Conservation (phyloP, 2,113 vertebrate genomes). For the Tilapia sparmanii region DNA sequence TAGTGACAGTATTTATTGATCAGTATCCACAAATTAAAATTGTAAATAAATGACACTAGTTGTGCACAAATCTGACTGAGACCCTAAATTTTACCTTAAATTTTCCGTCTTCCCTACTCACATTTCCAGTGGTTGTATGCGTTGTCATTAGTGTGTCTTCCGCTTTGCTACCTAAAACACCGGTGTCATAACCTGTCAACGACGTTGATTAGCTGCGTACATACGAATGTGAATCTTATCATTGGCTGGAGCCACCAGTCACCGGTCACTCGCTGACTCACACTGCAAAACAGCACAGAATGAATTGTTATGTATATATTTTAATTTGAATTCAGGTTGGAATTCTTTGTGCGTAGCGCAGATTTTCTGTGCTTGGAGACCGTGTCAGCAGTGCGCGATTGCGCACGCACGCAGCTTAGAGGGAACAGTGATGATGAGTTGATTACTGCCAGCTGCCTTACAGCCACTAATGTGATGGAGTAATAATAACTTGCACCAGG, state of each 20-base stretch:
- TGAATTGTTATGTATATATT: background rate
- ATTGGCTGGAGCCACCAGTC: background rate
- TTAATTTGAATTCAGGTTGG: background rate
- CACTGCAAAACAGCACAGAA: background rate
- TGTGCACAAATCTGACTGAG: background rate
- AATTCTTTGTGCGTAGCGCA: background rate
- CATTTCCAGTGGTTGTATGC: background rate
- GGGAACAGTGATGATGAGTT: background rate
- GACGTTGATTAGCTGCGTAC: background rate
- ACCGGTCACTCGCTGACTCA: background rate
- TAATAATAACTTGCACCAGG: background rate
- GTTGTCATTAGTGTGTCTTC: background rate
- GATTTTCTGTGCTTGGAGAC: background rate
- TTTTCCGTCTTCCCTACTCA: background rate
- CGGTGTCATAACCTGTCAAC: no score
- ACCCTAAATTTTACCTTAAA: background rate
- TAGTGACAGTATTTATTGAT: background rate
- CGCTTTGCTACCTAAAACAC: background rate
- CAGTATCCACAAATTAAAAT: background rate
- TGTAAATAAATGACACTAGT: background rate
- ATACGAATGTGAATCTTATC: background rate
- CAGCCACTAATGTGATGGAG: background rate
- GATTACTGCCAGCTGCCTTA: background rate
- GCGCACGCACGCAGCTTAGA: fast-evolving
- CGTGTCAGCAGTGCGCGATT: background rate